phyloP scores from a whole-genome alignment of 2,113 vertebrate genomes.

The Elanus axillaris region DNA sequence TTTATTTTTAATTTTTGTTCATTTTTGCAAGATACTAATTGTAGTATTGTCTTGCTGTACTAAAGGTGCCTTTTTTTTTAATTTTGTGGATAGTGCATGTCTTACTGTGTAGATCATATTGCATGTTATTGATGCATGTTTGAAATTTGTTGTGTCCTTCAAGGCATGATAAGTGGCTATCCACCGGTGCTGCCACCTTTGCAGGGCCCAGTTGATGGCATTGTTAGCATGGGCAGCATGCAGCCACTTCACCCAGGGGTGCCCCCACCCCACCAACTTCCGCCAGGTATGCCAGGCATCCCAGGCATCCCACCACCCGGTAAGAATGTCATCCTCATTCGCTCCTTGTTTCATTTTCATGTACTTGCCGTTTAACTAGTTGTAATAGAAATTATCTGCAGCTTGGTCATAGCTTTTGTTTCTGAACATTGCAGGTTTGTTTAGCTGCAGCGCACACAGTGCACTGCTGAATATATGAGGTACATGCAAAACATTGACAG shows the following conservation, averaged over 20 bases:
- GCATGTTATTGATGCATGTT: conserved; percentile 93
- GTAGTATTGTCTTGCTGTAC: conserved; percentile 68
- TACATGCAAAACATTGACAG: neutral
- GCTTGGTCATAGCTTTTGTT: conserved; percentile 28
- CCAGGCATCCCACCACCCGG: conserved; percentile 87
- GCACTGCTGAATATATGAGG: neutral
- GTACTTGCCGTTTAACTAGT: conserved; percentile 77
- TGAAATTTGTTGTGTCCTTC: conserved; percentile 88
- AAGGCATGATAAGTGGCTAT: conserved; percentile 94
- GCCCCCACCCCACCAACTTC: conserved; percentile 87
- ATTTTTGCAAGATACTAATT: conserved; percentile 79
- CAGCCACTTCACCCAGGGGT: conserved; percentile 89
- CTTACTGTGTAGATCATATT: conserved; percentile 82
- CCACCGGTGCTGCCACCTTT: conserved; percentile 86
- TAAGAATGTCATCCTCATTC: conserved; percentile 87
- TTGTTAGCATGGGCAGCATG: conserved; percentile 94
- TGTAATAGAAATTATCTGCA: conserved; percentile 78
- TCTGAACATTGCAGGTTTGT: neutral
- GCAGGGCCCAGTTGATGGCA: conserved; percentile 88
- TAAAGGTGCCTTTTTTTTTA: conserved; percentile 64
- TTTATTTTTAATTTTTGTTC: conserved; percentile 43
- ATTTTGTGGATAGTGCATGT: conserved; percentile 87
- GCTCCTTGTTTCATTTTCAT: conserved; percentile 74
- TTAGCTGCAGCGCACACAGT: neutral
- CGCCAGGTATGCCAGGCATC: conserved; percentile 84